These are phyloP conservation scores for Cerceris rybyensis DNA, from an alignment of 2,888 invertebrate genomes.

Conservation along the genomic window DNA sequence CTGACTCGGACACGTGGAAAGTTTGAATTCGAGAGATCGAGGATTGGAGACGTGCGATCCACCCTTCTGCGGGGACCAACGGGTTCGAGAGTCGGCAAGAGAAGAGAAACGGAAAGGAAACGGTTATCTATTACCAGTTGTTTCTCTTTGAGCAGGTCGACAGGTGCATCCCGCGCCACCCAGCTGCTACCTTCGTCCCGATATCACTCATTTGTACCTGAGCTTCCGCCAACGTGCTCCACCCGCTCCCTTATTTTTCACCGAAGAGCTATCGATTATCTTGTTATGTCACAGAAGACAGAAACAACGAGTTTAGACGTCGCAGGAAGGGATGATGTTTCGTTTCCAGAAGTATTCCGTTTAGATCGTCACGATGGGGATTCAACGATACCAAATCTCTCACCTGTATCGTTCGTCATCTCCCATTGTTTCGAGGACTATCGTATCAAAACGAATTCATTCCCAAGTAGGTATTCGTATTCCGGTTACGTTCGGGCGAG, in stretches of 20 bases:
- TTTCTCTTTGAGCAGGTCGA: conserved; percentile 76
- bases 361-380: too few relatives aligned
- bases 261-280: conserved; percentile 53
- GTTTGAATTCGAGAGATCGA: not conserved
- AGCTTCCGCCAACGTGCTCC: conserved; percentile 62
- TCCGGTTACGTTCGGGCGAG: too few relatives aligned
- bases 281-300: conserved; percentile 17
- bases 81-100: not conserved
- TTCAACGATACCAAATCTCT: too few relatives aligned
- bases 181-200: conserved; percentile 77
- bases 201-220: conserved; percentile 69
- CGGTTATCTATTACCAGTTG: conserved; percentile 70
- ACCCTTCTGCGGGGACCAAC: not conserved
- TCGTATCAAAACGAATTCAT: too few relatives aligned
- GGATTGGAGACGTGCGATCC: not conserved
- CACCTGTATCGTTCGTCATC: not conserved
- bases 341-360: too few relatives aligned
- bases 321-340: too few relatives aligned
- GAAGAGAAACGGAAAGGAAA: conserved; percentile 42
- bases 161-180: conserved; percentile 78
- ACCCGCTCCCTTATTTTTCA: conserved; percentile 46
- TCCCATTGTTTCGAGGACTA: not conserved
- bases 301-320: not conserved
- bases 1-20: not conserved
- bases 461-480: too few relatives aligned